Percentiles rank a stretch among this genome's conserved stretches.
Conservation (phyloP, 2,797 vertebrate species). For the Capromys pilorides region DNA sequence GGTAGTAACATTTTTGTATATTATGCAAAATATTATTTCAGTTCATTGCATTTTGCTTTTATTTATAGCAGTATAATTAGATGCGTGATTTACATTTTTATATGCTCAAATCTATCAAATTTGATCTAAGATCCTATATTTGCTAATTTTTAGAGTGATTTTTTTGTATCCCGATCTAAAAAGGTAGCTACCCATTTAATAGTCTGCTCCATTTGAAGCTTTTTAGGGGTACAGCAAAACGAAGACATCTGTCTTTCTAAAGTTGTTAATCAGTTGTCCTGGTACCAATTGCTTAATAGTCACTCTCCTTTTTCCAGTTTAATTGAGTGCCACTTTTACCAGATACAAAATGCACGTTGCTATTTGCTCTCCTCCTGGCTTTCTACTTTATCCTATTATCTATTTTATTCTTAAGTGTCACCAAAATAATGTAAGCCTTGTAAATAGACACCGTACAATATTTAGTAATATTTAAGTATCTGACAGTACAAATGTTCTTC, state of each 20-base stretch:
- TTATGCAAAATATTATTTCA: background rate
- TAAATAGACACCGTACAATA: background rate
- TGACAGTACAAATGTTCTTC: background rate
- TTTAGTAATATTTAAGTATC: slow-evolving; percentile 44
- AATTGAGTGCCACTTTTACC: slow-evolving; percentile 14
- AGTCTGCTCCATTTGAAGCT: slow-evolving; percentile 11
- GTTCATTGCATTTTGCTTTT: slow-evolving; percentile 13
- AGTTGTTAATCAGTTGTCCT: background rate
- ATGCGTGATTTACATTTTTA: background rate
- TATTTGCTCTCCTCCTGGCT: background rate
- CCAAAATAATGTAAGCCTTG: slow-evolving; percentile 26
- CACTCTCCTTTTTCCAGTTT: background rate
- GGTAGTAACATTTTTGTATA: background rate
- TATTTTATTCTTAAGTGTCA: slow-evolving; percentile 13
- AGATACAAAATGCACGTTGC: background rate
- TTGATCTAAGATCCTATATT: slow-evolving; percentile 18
- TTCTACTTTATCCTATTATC: background rate
- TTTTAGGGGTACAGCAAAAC: background rate
- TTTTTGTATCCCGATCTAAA: background rate
- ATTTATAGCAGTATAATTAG: slow-evolving; percentile 9
- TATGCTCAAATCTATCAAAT: background rate
- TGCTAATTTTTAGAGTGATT: background rate
- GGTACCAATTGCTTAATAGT: background rate
- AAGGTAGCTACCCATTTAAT: slow-evolving; percentile 1
- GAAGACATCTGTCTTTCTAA: background rate